Percentiles rank a stretch among this genome's conserved stretches.
Evolutionary conservation across 2,797 vertebrate species (phyloP).

Genomic region (Anguilla obscura): DNA sequence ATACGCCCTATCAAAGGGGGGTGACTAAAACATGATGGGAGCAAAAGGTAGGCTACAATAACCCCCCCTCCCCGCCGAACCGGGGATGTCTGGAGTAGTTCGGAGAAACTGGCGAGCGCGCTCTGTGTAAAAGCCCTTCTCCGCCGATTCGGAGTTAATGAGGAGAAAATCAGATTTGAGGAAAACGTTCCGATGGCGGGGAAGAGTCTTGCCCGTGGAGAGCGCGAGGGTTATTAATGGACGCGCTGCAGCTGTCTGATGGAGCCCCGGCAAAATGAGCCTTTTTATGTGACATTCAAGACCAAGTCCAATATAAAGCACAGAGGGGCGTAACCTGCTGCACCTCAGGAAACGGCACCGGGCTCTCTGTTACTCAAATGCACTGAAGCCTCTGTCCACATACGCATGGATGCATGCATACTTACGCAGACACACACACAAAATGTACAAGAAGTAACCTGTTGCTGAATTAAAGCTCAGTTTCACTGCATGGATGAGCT

Average conservation of each 20-base stretch:
- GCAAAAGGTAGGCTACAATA: neutral
- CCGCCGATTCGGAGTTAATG: conserved; percentile 1
- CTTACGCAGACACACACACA: neutral
- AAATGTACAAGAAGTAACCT: neutral
- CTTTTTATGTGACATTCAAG: conserved; percentile 10
- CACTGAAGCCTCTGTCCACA: neutral
- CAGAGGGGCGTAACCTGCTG: neutral
- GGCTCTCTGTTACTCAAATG: neutral
- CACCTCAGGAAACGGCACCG: neutral
- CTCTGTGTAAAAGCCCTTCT: conserved; percentile 1
- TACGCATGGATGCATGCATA: neutral
- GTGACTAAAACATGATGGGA: neutral
- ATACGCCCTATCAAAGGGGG: neutral
- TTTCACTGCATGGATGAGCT: neutral
- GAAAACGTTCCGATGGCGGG: neutral
- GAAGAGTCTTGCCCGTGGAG: neutral
- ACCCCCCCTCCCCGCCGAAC: neutral
- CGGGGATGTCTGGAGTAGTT: neutral
- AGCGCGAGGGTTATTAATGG: conserved; percentile 20
- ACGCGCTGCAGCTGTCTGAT: neutral
- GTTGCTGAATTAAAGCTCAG: neutral
- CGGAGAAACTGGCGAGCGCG: neutral
- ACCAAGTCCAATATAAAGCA: neutral
- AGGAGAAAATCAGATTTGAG: neutral
- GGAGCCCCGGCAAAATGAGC: neutral